Base-by-base conservation (phyloP, 1,140 invertebrate genomes). In the Drosophila virilis region DNA sequence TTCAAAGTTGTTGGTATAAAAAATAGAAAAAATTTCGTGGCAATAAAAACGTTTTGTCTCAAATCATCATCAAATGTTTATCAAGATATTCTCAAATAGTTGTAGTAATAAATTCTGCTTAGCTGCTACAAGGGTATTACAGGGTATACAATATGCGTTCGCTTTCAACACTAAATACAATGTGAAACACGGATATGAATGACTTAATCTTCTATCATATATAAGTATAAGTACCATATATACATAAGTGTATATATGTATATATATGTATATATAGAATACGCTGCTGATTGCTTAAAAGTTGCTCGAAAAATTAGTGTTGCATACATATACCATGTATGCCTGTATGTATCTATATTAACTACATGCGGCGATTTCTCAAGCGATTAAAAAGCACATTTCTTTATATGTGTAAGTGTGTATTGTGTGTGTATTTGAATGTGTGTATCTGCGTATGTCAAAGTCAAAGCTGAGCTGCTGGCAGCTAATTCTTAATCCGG, bases 21-120 rank as follows among this genome's bases (percentile, higher is more conserved):
- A 90, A 90, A 90, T 90, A 90, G 86, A 90, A 90, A 90, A 90
- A 81, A 90, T 90, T 90, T 86, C 52, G 79, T 89, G 74, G 78
- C 84, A 88, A 88, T 88, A 83, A 83, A 86, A 85, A 85, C 69
- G 51, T 60, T 77, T 85, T 75, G 69, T 69, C 76, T 60, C 67
- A 75, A 71, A 75, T 75, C 43, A 71, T 62, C 45, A 22, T 28
- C 42, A 45, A 43, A 37, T 33, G 32, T 59, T 59, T 45, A 33
- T 59, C n/a, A 40, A 55, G 55, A 57, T 51, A 57, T 57, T 45
- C 64, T 52, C 55, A 68, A 60, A 60, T 68, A 60, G 65, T 60
- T 68, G 45, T 68, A 42, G 48, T 73, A 54, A 69, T 74, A 74
- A 74, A 74, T 61, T 69, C 57, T 67, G 71, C 71, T 74, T 74